Evolutionary conservation across 2,888 invertebrate genomes (phyloP).

Genomic region (Stenichneumon culpator): DNA sequence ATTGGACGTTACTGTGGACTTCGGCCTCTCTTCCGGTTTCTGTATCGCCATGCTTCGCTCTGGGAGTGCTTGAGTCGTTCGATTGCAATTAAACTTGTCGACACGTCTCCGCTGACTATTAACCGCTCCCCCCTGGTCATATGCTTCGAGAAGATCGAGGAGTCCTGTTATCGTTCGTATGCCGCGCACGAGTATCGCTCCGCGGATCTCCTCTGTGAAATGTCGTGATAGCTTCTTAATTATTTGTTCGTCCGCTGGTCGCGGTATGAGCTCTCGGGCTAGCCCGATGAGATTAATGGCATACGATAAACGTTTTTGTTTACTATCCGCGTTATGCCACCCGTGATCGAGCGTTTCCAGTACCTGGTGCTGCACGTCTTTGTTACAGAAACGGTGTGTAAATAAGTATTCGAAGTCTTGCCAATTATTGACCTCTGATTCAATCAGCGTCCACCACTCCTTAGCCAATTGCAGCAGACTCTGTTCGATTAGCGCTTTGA

Average conservation of each 20-base stretch:
- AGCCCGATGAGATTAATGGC: background rate
- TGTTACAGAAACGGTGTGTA: background rate
- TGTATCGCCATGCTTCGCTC: too few relatives aligned
- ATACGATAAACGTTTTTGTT: background rate
- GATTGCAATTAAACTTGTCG: background rate
- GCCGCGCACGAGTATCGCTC: background rate
- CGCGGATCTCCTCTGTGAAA: background rate
- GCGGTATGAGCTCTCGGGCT: background rate
- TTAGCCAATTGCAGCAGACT: background rate
- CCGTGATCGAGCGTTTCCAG: background rate
- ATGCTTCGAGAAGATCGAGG: constrained; percentile 1
- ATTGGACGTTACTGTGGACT: background rate
- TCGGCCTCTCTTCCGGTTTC: background rate
- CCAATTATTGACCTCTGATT: background rate
- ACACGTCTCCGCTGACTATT: background rate
- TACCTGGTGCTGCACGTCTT: background rate
- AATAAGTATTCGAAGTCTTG: background rate
- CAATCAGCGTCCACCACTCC: background rate
- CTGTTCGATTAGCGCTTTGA: background rate
- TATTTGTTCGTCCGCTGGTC: background rate
- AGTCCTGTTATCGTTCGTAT: background rate
- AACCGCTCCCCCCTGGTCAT: constrained; percentile 1
- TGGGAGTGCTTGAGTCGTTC: too few relatives aligned
- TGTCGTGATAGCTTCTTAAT: background rate
- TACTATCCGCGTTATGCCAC: background rate